Evolutionary conservation across 2,888 invertebrate genomes (phyloP).

Genomic region (Barypeithes pellucidus): DNA sequence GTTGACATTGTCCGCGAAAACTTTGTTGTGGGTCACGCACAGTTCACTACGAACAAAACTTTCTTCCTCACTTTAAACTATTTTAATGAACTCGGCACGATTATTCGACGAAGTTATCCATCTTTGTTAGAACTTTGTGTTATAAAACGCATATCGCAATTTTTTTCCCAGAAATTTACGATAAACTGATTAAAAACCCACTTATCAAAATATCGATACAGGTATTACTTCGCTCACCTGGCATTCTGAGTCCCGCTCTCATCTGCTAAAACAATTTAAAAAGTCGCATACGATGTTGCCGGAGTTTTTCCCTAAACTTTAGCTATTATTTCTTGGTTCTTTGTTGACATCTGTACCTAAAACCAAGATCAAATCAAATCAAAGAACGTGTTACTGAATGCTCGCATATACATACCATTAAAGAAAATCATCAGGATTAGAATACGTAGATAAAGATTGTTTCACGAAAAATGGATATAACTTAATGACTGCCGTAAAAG

Average conservation of each 20-base stretch:
- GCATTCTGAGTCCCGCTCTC: slow-evolving; percentile 27
- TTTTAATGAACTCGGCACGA: background rate
- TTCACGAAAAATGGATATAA: no score
- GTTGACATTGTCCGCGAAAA: slow-evolving; percentile 44
- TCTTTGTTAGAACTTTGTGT: background rate
- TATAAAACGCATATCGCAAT: background rate
- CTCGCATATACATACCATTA: no score
- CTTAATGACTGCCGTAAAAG: no score
- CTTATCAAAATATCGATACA: slow-evolving; percentile 28
- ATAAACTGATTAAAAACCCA: slow-evolving; percentile 28
- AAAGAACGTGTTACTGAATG: no score
- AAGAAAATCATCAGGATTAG: no score
- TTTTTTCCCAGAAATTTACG: background rate
- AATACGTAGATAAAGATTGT: no score
- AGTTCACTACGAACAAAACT: background rate
- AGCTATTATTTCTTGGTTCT: background rate
- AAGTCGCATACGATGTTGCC: slow-evolving; percentile 30
- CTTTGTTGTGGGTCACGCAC: slow-evolving; percentile 16
- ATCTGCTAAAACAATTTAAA: slow-evolving; percentile 42
- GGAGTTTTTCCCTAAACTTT: slow-evolving; percentile 13
- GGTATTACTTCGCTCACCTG: slow-evolving; percentile 37
- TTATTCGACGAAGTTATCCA: background rate
- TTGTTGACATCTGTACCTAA: background rate
- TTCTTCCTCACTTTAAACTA: background rate
- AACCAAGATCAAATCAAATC: background rate